These are phyloP conservation scores for Xenops minutus DNA, from an alignment of 2,797 vertebrate species.

Conservation along the genomic window DNA sequence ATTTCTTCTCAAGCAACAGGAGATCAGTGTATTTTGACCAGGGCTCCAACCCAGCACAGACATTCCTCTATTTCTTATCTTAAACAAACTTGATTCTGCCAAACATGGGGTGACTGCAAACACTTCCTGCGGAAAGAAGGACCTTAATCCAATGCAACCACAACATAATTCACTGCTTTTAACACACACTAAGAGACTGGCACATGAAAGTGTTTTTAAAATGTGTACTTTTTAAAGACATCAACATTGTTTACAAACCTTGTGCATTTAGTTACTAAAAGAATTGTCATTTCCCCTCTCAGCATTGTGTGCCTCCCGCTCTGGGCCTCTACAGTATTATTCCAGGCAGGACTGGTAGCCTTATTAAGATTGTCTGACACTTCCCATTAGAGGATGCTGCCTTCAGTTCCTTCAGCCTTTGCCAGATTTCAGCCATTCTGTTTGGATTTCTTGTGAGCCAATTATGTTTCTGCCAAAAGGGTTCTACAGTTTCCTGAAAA, in stretches of 20 bases:
- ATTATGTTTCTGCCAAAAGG: conserved; percentile 18
- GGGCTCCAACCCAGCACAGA: neutral
- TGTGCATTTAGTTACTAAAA: neutral
- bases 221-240: neutral
- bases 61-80: conserved; percentile 2
- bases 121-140: neutral
- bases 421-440: conserved; percentile 52
- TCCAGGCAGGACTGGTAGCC: conserved; percentile 39
- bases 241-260: conserved; percentile 26
- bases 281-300: conserved; percentile 10
- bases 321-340: conserved; percentile 3
- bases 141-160: neutral
- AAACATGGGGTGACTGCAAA: neutral
- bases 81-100: neutral
- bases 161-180: neutral
- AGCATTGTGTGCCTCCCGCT: conserved; percentile 5
- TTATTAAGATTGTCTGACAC: conserved; percentile 9
- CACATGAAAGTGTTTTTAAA: neutral
- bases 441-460: neutral
- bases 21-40: neutral
- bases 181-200: neutral
- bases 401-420: neutral
- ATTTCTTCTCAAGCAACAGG: neutral
- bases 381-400: conserved; percentile 41
- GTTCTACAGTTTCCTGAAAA: conserved; percentile 20